Evolutionary conservation across 1,140 invertebrate genomes (phyloP), one percentile per base, ranked within the genome.

Genomic region (Doryteuthis pealeii): DNA sequence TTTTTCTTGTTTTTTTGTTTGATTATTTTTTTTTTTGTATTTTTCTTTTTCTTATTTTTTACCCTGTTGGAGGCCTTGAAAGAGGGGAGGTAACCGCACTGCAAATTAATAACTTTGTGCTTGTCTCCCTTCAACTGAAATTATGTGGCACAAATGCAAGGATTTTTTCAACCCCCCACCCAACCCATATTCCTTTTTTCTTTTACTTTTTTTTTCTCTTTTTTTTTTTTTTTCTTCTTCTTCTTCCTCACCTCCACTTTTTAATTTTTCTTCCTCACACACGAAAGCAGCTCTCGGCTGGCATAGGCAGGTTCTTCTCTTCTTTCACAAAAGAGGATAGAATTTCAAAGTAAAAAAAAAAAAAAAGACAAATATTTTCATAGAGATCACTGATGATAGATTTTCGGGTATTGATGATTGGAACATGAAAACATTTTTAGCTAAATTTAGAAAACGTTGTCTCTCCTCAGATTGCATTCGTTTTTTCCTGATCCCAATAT

Each of bases 21-120:
- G n/a, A n/a, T 40, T 40, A 5, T 40, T 40, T 40, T 40, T 40
- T 40, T 40, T 40, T 40, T 10, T 40, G 3, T 5, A 40, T 40
- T 40, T 40, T 40, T 40, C 18, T 58, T 58, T 58, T 58, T 58
- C 18, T 58, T 58, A n/a, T 58, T 58, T 58, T 58, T 18, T 58
- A 58, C 54, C 54, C 54, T n/a, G 54, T 58, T 22, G 10, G 54
- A 58, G 54, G 54, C 54, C 54, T 58, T 58, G 54, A 58, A 58
- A 58, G 18, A 58, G 54, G 54, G 54, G 54, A 58, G 54, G 54
- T 58, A 58, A 58, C 18, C 54, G 26, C 54, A 58, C 26, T 58
- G 22, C 54, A 58, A n/a, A 58, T 28, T 58, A 28, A 58, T 58
- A 22, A 40, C 26, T 58, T 22, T 58, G 54, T 58, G 54, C 18